These are phyloP conservation scores for Mohoua ochrocephala DNA, from an alignment of 2,113 vertebrate genomes.

Conservation along the genomic window DNA sequence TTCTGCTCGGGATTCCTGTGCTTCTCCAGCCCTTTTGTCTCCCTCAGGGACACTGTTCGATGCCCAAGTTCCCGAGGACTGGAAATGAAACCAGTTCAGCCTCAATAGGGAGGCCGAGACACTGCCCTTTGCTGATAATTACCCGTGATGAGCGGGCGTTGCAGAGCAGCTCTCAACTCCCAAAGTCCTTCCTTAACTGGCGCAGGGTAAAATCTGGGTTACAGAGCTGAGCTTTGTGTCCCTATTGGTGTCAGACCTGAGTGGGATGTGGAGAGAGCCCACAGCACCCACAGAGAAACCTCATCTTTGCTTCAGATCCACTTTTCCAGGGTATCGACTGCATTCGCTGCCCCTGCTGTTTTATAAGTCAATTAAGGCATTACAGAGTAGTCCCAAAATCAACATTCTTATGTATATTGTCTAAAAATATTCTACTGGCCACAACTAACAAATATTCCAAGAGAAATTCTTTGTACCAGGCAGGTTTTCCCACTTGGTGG, in stretches of 20 bases:
- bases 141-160: background rate
- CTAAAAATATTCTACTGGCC: background rate
- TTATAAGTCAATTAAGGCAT: fast-evolving
- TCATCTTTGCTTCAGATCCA: fast-evolving
- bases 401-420: background rate
- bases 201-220: constrained; percentile 41
- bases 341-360: background rate
- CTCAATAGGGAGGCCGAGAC: background rate
- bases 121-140: background rate
- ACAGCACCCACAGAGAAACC: background rate
- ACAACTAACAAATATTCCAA: background rate
- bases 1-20: background rate
- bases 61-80: background rate
- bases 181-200: background rate
- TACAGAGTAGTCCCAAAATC: background rate
- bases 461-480: background rate
- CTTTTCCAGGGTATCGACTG: fast-evolving
- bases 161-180: background rate
- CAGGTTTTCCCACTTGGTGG: background rate
- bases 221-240: background rate
- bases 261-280: background rate
- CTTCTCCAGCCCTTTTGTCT: background rate
- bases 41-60: background rate
- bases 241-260: background rate
- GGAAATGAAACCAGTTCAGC: constrained; percentile 33